Percentiles rank a stretch among this genome's conserved stretches.
Conservation (phyloP, 2,113 vertebrate species). For the Arvicanthis niloticus region DNA sequence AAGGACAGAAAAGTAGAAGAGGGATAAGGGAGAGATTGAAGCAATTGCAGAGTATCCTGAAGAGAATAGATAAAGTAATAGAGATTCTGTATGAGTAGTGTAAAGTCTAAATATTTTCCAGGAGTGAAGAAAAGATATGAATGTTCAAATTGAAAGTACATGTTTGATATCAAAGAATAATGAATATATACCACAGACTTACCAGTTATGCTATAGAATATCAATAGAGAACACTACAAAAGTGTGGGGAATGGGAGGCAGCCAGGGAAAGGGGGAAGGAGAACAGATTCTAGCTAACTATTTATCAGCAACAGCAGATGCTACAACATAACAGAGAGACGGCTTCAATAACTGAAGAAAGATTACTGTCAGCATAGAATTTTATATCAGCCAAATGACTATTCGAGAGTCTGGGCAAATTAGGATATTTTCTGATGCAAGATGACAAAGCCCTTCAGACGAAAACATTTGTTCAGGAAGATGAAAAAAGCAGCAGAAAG, state of each 20-base stretch:
- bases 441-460: slow-evolving; percentile 4
- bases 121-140: background rate
- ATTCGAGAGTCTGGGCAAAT: slow-evolving; percentile 7
- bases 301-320: slow-evolving; percentile 2
- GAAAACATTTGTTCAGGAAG: background rate
- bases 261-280: background rate
- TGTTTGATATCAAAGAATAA: background rate
- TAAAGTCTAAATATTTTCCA: background rate
- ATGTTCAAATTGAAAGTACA: background rate
- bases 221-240: background rate
- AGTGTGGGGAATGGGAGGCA: background rate
- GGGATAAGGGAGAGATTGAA: background rate
- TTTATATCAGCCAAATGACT: slow-evolving; percentile 33
- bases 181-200: background rate
- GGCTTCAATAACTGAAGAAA: slow-evolving; percentile 7
- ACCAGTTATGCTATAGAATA: background rate
- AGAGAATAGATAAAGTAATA: background rate
- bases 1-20: background rate
- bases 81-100: background rate
- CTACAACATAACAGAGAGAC: background rate
- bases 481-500: background rate
- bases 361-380: slow-evolving; percentile 1
- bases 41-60: background rate
- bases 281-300: background rate
- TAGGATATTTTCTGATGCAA: slow-evolving; percentile 29